Evolutionary conservation across 2,888 invertebrate genomes (phyloP).

Genomic region (Dicyrtomina minuta): DNA sequence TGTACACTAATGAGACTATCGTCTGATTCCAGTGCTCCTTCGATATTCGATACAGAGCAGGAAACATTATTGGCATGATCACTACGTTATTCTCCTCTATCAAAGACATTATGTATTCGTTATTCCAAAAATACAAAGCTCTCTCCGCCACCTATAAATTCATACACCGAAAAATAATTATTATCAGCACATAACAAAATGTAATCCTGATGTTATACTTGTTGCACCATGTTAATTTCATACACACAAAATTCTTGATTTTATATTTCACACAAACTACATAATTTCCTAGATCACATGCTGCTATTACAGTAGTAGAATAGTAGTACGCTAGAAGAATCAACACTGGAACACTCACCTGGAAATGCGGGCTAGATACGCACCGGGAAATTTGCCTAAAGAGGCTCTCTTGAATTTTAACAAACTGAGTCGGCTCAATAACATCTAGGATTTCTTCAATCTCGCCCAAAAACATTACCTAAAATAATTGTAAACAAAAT

Average conservation of each 20-base stretch:
- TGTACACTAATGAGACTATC: conserved; percentile 98
- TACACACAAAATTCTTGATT: not conserved
- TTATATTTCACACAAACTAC: no score
- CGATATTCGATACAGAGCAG: conserved; percentile 96
- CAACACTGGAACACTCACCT: no score
- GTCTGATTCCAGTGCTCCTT: conserved; percentile 99
- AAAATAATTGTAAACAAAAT: conserved; percentile 54
- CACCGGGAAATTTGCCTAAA: conserved; percentile 91
- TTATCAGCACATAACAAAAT: no score
- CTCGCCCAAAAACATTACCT: conserved; percentile 99
- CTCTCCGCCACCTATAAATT: conserved; percentile 88
- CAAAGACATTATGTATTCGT: conserved; percentile 98
- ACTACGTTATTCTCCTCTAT: conserved; percentile 98
- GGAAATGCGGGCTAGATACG: conserved; percentile 99
- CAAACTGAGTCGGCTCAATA: conserved; percentile 98
- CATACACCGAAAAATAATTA: conserved; percentile 19
- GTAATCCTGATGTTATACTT: no score
- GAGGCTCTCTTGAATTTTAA: conserved; percentile 79
- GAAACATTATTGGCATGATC: conserved; percentile 99
- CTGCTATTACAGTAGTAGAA: no score
- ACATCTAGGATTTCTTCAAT: conserved; percentile 99
- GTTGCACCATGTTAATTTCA: not conserved
- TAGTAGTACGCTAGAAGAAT: no score
- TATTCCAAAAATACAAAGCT: conserved; percentile 99
- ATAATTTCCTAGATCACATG: no score